A percentile compares a stretch with the other conserved stretches of the same genome.
phyloP scores from a whole-genome alignment of 2,797 vertebrate species.

The Darevskia mixta region DNA sequence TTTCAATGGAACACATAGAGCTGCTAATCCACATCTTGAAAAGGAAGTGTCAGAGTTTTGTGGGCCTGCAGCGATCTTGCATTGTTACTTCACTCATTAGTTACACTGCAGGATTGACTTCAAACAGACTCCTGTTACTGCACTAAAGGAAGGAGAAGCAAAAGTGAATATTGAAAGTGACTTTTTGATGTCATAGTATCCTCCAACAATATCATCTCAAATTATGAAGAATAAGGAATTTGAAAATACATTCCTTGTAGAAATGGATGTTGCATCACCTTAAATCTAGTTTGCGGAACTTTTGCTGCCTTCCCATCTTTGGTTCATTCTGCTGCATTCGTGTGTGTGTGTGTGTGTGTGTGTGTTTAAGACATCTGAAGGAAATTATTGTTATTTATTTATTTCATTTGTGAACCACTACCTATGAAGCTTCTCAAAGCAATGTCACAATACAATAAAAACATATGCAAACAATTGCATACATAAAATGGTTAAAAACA shows the following conservation, averaged over 20 bases:
- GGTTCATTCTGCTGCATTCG: no score
- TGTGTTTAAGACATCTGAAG: no score
- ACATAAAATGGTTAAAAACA: no score
- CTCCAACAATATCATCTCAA: conserved; percentile 5
- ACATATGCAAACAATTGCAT: no score
- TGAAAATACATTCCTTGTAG: not conserved
- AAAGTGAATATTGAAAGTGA: conserved; percentile 26
- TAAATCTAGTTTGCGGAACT: no score
- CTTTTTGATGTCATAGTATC: not conserved
- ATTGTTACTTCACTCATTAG: conserved; percentile 11
- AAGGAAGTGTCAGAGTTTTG: conserved; percentile 15
- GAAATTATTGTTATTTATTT: no score
- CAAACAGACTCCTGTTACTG: not conserved
- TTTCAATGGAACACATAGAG: not conserved
- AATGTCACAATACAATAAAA: no score
- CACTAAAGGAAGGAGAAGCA: not conserved
- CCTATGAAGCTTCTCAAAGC: no score
- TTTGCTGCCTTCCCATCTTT: no score
- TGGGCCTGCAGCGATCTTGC: not conserved
- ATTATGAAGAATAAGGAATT: not conserved
- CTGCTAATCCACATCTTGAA: conserved; percentile 12
- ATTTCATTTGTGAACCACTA: no score
- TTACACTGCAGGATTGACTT: conserved; percentile 16
- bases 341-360: no score
- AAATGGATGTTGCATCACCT: no score